Evolutionary conservation across 2,888 invertebrate species (phyloP).

Genomic region (Eristalinus sepulchralis): DNA sequence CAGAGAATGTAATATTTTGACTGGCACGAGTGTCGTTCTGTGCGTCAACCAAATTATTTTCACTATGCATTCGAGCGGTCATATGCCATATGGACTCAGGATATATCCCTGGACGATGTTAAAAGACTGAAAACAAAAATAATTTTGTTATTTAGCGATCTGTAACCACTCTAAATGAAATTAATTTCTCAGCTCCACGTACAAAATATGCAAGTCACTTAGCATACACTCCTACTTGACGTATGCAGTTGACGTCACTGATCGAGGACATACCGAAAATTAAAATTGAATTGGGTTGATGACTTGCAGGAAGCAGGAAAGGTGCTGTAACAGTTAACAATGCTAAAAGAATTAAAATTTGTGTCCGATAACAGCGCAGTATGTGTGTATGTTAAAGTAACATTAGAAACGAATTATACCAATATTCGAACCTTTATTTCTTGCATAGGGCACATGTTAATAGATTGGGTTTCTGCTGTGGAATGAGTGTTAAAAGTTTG

Average conservation of each 20-base stretch:
- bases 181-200: constrained; percentile 23
- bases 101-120: constrained; percentile 11
- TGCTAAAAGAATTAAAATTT: constrained; percentile 1
- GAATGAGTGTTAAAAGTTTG: constrained; percentile 38
- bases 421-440: not conserved
- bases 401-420: not conserved
- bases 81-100: constrained; percentile 19
- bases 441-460: constrained; percentile 9
- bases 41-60: constrained; percentile 53
- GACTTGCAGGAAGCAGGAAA: constrained; percentile 48
- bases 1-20: constrained; percentile 51
- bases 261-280: constrained; percentile 17
- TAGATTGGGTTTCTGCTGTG: constrained; percentile 19
- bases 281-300: constrained; percentile 37
- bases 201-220: constrained; percentile 55
- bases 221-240: constrained; percentile 18
- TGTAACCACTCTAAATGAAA: constrained; percentile 46
- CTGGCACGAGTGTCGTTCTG: constrained; percentile 47
- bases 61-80: constrained; percentile 1
- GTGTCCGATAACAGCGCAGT: not conserved
- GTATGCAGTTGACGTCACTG: not conserved
- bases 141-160: constrained; percentile 56
- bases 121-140: not conserved
- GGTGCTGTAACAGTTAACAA: constrained; percentile 15
- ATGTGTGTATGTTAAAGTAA: not conserved